Evolutionary conservation across 2,113 vertebrate species (phyloP).

Genomic region (Aepyceros melampus): DNA sequence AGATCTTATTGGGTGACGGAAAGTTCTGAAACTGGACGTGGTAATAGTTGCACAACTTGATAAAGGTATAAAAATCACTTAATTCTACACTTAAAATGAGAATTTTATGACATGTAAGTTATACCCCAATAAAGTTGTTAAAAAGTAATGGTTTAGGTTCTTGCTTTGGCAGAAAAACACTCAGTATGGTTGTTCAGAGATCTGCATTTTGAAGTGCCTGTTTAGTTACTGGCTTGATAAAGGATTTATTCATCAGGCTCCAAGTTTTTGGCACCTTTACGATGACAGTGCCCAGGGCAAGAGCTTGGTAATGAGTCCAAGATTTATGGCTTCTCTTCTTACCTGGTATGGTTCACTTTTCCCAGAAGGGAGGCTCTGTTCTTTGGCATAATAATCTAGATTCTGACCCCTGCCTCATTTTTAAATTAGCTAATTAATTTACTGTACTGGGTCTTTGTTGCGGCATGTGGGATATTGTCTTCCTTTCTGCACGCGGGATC

Average conservation of each 20-base stretch:
- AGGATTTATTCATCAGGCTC: neutral
- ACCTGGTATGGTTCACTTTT: neutral
- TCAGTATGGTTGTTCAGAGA: neutral
- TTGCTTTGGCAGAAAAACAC: neutral
- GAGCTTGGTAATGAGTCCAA: neutral
- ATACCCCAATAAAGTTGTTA: neutral
- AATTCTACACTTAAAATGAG: neutral
- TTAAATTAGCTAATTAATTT: neutral
- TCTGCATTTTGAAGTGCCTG: neutral
- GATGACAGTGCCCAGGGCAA: neutral
- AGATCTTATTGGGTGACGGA: neutral
- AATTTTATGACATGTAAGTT: neutral
- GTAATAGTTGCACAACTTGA: neutral
- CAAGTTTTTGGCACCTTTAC: neutral
- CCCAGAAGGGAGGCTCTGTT: neutral
- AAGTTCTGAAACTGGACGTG: neutral
- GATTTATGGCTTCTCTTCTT: neutral
- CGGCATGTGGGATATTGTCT: neutral
- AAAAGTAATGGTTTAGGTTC: neutral
- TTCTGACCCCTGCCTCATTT: neutral
- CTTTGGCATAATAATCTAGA: neutral
- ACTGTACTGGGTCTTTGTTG: neutral
- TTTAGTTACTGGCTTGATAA: neutral
- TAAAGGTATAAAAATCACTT: neutral
- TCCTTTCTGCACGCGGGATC: neutral